Conservation (phyloP, 1,140 invertebrate genomes). For the Aphelinus atriplicis region DNA sequence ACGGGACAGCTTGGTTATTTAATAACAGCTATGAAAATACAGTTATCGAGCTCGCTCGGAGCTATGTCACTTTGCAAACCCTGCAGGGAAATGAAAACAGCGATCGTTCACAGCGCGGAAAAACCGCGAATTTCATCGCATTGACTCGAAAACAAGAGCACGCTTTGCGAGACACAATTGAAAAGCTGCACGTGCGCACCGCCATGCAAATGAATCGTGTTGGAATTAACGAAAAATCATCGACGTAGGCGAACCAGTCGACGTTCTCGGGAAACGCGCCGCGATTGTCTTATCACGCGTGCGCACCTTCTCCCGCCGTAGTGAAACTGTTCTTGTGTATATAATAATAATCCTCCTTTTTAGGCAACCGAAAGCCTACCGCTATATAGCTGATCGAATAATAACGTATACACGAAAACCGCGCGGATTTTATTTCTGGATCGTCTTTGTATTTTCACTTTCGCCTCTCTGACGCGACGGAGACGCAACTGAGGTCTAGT, state of each 20-base stretch:
- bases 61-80: no score
- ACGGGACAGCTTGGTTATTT: not conserved
- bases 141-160: not conserved
- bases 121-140: not conserved
- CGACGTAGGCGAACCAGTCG: conserved; percentile 16
- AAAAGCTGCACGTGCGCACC: not conserved
- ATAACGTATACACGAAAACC: not conserved
- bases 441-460: conserved; percentile 10
- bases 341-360: conserved; percentile 24
- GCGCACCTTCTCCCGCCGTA: not conserved
- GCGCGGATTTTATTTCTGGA: conserved; percentile 17
- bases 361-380: not conserved
- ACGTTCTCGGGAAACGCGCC: not conserved
- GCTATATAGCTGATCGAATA: not conserved
- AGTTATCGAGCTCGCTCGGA: not conserved
- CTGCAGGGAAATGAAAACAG: no score
- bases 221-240: conserved; percentile 19
- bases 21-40: not conserved
- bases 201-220: not conserved
- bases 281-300: no score
- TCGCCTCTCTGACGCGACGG: not conserved
- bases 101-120: not conserved
- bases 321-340: conserved; percentile 7
- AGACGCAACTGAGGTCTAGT: not conserved
- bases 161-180: not conserved